Conservation (phyloP, 1,140 invertebrate genomes). For the Zaprionus gabonicus region DNA sequence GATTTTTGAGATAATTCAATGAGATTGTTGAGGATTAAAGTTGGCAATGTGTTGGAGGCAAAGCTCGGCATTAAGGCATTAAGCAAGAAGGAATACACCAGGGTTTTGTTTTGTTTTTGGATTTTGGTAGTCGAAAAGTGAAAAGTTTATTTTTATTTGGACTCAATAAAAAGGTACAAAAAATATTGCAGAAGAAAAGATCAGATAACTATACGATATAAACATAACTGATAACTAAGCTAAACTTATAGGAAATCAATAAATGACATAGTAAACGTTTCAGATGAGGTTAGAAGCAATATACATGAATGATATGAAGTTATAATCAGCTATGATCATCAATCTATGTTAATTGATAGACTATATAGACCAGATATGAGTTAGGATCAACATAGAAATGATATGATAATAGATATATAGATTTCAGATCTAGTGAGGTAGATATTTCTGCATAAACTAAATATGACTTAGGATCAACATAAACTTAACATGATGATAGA, state of each 20-base stretch:
- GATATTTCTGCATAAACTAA: no score
- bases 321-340: no score
- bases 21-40: slow-evolving; percentile 45
- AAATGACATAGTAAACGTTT: background rate
- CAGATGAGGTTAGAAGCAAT: background rate
- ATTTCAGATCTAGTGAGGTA: no score
- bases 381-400: no score
- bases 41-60: slow-evolving; percentile 25
- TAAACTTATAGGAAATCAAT: background rate
- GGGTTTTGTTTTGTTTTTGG: background rate
- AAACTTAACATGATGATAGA: no score
- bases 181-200: slow-evolving; percentile 7
- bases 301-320: background rate
- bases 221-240: background rate
- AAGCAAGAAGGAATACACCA: slow-evolving; percentile 11
- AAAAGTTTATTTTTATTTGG: slow-evolving; percentile 1
- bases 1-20: slow-evolving; percentile 27
- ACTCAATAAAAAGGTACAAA: background rate
- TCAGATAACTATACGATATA: slow-evolving; percentile 4
- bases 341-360: no score
- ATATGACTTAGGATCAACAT: no score
- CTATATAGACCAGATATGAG: no score
- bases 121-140: background rate
- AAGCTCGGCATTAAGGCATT: slow-evolving; percentile 43
- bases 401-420: no score